Base-by-base conservation (phyloP, 1,140 invertebrate species). In the Drosophila ananassae region DNA sequence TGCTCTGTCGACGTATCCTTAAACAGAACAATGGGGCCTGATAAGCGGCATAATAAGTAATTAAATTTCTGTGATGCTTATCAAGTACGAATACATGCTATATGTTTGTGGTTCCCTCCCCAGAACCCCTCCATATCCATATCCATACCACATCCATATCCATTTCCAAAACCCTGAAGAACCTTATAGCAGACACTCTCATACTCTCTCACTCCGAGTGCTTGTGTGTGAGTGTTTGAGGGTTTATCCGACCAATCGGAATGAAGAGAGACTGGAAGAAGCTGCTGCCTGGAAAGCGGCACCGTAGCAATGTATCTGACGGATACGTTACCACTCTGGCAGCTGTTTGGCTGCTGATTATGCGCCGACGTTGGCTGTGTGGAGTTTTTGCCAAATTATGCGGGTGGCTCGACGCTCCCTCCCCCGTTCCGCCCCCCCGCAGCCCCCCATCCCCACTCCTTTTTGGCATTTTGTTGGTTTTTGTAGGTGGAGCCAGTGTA, bases 301-400 rank as follows among this genome's bases (percentile, higher is more conserved):
- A 46, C 17, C 51, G 39, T 6, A 12, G 47, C 24, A 75, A 48
- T 62, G 72, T 74, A 74, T 58, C 72, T 53, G 59, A 75, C 50
- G 72, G 72, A 75, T 75, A 75, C 72, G 50, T 75, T 75, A 66
- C 60, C 60, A 75, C 53, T 53, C 39, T 25, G 53, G 63, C 63
- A 68, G 68, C 63, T 82, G 77, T 79, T 37, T 62, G 77, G 76
- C 67, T 72, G 79, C 61, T 80, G 82, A 82, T 78, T 82, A 63
- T 83, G 79, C 79, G 79, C 79, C 81, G 81, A 80, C 82, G 81
- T 79, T 64, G 80, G 44, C 51, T 56, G 76, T 71, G 75, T 83
- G 83, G 83, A 87, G 83, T 89, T 79, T 79, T 87, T 77, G 71
- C 67, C 81, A 87, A 89, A 73, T 89, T 87, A 87, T 87, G 83